Evolutionary conservation across 1,140 invertebrate species (phyloP), one percentile per base, ranked within the genome.

Genomic region (Zaprionus capensis): DNA sequence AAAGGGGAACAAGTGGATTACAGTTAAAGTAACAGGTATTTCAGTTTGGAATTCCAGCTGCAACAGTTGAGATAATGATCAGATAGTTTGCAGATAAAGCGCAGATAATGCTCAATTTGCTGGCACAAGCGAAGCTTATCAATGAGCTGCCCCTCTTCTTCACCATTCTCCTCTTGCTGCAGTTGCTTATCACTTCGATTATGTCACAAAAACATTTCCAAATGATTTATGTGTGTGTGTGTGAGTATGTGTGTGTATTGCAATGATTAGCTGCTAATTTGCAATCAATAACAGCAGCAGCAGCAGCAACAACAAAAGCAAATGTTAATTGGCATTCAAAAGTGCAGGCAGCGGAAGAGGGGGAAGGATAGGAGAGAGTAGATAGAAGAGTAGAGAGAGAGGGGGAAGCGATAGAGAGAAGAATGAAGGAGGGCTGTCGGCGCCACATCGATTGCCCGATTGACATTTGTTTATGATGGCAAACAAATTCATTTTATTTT

Each of bases 231-330:
- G 28, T 36, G 12, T 28, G 15, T 14, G 22, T 31, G 12, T 28
- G 28, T 28, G 15, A 9, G 22, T 31, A 9, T 28, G 28, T 24
- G 22, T 31, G 49, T 56, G 38, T 34, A 5, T 49, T 14, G 51
- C n/a, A 22, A 72, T 77, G 73, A 81, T 84, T 85, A 78, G 70
- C 67, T 58, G 67, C 70, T 68, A 85, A 83, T 84, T 81, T 85
- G 82, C 75, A 78, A 85, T 84, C 78, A 81, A 85, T 84, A 84
- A 70, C 31, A 28, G 20, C 20, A 59, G 17, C 14, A 46, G 72
- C 49, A 44, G 34, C 17, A 56, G 22, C 22, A 24, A 24, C n/a
- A 22, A 55, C 34, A 72, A 51, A 24, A 55, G 5, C 63, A 63
- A 57, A 28, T 57, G 53, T 71, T 70, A 76, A 76, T 71, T 71